phyloP scores from a whole-genome alignment of 2,797 vertebrate genomes.

The Paratrypauchen microcephalus region DNA sequence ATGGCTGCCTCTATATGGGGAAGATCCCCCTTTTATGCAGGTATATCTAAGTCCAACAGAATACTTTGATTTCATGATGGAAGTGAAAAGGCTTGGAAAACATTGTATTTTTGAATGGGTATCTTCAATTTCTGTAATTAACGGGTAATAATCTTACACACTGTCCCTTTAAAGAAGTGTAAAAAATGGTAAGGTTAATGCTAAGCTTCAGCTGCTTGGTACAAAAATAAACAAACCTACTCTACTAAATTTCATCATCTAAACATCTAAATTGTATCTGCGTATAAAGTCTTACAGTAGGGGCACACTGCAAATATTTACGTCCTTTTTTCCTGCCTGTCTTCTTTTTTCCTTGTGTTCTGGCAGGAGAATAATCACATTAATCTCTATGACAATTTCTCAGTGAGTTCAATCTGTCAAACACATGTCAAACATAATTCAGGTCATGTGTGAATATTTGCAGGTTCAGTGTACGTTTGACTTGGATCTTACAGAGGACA shows the following conservation, averaged over 20 bases:
- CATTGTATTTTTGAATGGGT: too few relatives aligned
- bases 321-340: too few relatives aligned
- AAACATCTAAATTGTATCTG: not conserved
- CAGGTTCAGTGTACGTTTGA: not conserved
- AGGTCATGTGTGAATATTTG: conserved; percentile 1
- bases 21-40: too few relatives aligned
- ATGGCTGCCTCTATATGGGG: too few relatives aligned
- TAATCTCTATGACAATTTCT: not conserved
- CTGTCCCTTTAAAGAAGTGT: too few relatives aligned
- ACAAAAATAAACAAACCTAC: not conserved
- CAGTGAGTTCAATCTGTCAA: not conserved
- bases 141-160: too few relatives aligned
- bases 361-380: not conserved
- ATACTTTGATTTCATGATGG: too few relatives aligned
- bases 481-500: not conserved
- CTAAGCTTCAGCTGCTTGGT: not conserved
- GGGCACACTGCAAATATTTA: too few relatives aligned
- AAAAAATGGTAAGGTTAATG: not conserved
- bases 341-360: too few relatives aligned
- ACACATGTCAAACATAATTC: conserved; percentile 4
- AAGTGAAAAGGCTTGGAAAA: too few relatives aligned
- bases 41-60: too few relatives aligned
- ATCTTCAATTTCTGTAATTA: too few relatives aligned
- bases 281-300: not conserved
- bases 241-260: not conserved